Base-by-base conservation (phyloP, 1,140 invertebrate species). In the Hormaphis cornu region DNA sequence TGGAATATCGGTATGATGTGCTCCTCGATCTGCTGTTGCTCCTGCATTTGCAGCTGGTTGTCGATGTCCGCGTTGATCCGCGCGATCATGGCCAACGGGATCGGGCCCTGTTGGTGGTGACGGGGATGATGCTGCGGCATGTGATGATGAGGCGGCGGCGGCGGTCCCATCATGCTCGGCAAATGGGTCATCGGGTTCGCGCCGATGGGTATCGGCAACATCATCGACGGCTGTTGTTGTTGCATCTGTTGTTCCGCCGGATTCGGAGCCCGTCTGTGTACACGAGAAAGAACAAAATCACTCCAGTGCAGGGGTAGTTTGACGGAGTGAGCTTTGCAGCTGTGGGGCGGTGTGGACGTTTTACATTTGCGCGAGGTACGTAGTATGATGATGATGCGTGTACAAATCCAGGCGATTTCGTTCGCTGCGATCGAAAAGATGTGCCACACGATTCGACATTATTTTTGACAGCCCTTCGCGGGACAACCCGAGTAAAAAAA, bases 41-140 rank as follows among this genome's bases (percentile, higher is more conserved):
- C 61, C 33, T 66, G 61, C 10, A 66, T 9, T 14, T 66, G 61
- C 3, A 66, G 44, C 28, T 66, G 61, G n/a, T 66, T 66, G 28
- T 66, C 61, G 7, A 66, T 66, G 28, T 66, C 61, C 0, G 61
- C 44, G 7, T 66, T 66, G 6, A 61, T 61, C 9, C 73, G 50
- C 18, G 74, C 72, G 40, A 75, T 74, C 33, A 75, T 73, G 37
- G 73, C 72, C 8, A 73, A 63, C 0, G 73, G 73, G 1, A 37
- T 42, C 16, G 72, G 66, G 10, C 69, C 52, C 12, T 70, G 69
- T 22, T 69, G 33, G 5, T 71, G 72, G 12, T 71, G 72, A 9
- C 58, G 72, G 7, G 14, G 50, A 9, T 20, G 66, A 2, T 71
- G 52, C 1, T 70, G 42, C 33, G 46, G 69, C 18, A 52, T 50